phyloP scores from a whole-genome alignment of 2,888 invertebrate genomes.

The Steinernema scapterisci region DNA sequence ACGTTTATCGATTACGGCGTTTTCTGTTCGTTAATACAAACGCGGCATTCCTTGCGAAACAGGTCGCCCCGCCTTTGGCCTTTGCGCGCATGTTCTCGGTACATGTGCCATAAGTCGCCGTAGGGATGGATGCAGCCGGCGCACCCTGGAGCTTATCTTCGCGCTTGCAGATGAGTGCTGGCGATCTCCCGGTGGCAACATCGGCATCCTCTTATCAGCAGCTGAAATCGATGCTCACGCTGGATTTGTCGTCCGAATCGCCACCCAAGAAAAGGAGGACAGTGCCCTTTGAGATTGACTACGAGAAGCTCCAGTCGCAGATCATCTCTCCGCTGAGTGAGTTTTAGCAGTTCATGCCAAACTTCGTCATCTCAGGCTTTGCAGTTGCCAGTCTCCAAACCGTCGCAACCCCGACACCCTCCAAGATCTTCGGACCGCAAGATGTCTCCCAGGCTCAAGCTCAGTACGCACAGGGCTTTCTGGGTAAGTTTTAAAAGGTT shows the following conservation, averaged over 20 bases:
- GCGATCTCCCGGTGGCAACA: conserved; percentile 29
- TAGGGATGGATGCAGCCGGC: not conserved
- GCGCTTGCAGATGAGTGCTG: conserved; percentile 25
- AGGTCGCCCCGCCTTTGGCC: conserved; percentile 13
- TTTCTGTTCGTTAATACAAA: conserved; percentile 11
- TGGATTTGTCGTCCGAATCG: conserved; percentile 13
- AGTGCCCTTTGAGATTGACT: conserved; percentile 15
- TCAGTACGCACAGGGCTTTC: conserved; percentile 12
- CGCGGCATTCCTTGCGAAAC: not conserved
- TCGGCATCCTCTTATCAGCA: conserved; percentile 27
- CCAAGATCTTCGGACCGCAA: conserved; percentile 20
- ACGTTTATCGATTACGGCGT: conserved; percentile 2
- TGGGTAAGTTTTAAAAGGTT: not conserved
- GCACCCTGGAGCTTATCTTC: not conserved
- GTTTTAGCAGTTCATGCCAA: not conserved
- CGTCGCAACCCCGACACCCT: conserved; percentile 12
- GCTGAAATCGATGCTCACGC: conserved; percentile 28
- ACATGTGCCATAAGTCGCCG: too few relatives aligned
- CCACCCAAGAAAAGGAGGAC: conserved; percentile 25
- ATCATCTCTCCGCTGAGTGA: conserved; percentile 14
- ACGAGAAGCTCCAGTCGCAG: conserved; percentile 20
- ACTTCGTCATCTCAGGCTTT: not conserved
- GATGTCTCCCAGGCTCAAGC: conserved; percentile 23
- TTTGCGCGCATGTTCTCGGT: not conserved
- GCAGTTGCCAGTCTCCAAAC: conserved; percentile 11